Percentiles rank a stretch among this genome's conserved stretches.
Conservation (phyloP, 2,888 invertebrate species). For the Trichacis sp. region DNA sequence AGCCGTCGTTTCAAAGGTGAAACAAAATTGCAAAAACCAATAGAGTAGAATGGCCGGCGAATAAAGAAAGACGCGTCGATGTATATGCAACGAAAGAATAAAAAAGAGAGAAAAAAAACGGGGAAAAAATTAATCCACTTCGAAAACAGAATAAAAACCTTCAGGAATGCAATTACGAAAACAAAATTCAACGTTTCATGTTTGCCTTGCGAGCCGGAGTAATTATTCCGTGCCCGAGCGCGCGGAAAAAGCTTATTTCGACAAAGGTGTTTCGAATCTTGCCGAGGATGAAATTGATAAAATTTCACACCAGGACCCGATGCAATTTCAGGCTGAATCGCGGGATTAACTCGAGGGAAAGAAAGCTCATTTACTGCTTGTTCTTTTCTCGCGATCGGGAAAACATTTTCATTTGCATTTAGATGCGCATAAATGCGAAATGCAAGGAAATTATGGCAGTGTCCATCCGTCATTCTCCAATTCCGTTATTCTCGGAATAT, state of each 20-base stretch:
- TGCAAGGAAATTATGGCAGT: neutral
- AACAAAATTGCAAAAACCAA: neutral
- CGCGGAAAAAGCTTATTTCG: neutral
- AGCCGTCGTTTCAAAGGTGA: neutral
- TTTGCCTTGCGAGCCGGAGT: neutral
- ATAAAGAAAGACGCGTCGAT: too few species aligned
- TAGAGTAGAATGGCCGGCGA: neutral
- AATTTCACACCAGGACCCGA: neutral
- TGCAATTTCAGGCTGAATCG: too few species aligned
- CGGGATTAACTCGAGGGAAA: too few species aligned
- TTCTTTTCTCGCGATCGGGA: neutral
- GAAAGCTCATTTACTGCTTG: neutral
- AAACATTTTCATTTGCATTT: neutral
- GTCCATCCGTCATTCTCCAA: too few species aligned
- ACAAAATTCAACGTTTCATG: neutral
- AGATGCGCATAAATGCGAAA: neutral
- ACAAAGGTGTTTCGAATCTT: neutral
- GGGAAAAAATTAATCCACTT: neutral
- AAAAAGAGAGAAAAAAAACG: neutral
- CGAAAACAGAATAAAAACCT: neutral
- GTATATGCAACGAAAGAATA: neutral
- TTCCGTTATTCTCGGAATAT: too few species aligned
- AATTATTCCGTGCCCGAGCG: neutral
- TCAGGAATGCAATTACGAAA: neutral
- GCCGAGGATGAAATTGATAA: neutral